Evolutionary conservation across 2,113 vertebrate species (phyloP).

Genomic region (Donacobius atricapilla): DNA sequence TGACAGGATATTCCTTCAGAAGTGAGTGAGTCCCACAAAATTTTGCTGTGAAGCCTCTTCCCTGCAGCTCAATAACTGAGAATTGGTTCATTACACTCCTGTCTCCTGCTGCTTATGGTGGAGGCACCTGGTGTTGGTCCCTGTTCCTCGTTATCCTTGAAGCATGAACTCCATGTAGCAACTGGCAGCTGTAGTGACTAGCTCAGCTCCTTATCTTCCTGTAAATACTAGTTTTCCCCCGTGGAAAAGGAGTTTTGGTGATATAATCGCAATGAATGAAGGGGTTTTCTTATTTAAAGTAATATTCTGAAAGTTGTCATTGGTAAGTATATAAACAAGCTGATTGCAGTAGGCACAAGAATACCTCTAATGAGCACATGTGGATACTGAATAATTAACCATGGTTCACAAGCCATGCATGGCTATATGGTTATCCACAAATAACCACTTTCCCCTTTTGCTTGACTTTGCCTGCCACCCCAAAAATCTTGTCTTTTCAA

Average conservation of each 20-base stretch:
- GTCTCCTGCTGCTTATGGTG: background rate
- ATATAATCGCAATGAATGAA: slow-evolving; percentile 57
- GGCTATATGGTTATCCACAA: slow-evolving; percentile 56
- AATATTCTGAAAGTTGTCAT: slow-evolving; percentile 70
- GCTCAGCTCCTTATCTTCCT: slow-evolving; percentile 20
- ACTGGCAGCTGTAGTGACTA: slow-evolving; percentile 2
- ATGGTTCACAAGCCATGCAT: slow-evolving; percentile 72
- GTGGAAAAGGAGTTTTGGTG: slow-evolving; percentile 44
- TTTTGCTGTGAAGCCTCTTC: background rate
- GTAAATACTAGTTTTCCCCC: slow-evolving; percentile 25
- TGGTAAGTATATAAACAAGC: slow-evolving; percentile 74
- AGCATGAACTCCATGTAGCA: background rate
- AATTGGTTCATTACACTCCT: background rate
- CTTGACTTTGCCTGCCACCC: background rate
- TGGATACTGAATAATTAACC: slow-evolving; percentile 76
- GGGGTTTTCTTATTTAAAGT: slow-evolving; percentile 73
- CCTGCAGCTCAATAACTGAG: fast-evolving
- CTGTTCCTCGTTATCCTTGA: background rate
- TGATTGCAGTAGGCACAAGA: slow-evolving; percentile 66
- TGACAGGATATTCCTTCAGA: background rate
- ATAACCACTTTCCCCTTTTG: slow-evolving; percentile 46
- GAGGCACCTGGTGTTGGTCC: background rate
- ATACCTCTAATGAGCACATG: slow-evolving; percentile 75
- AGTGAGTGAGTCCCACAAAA: background rate
- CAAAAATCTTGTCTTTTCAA: background rate